Evolutionary conservation across 2,888 invertebrate species (phyloP), one percentile per base, ranked within the genome.

Genomic region (Zhuqinia jingwanae): DNA sequence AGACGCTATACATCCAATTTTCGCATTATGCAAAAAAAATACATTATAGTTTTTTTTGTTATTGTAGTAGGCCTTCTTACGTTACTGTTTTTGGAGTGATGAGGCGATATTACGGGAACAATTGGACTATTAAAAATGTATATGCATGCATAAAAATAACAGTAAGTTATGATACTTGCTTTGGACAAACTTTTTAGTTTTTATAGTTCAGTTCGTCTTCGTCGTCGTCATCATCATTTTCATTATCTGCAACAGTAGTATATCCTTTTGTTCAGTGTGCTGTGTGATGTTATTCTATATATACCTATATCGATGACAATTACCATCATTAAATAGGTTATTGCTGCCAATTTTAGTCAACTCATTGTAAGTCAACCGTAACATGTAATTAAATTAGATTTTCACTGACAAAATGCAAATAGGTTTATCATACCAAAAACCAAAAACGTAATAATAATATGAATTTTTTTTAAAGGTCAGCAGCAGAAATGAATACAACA

Each of bases 331-430:
- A 5, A 17, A 53, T 17, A 8, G 53, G 53, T 17, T 17, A 3
- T 17, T 53, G 53, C 20, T 15, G 53, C 53, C 53, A n/a, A 53
- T 53, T 53, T 53, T 53, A 53, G 53, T 36, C 36, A 36, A 36
- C 8, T n/a, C n/a, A n/a, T n/a, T n/a, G n/a, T n/a, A n/a, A n/a
- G n/a, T n/a, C 47, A 47, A 47, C 53, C 53, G 53, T 53, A n/a
- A 3, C 53, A 53, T 5, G 17, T 17, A 53, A 63, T 63, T 63
- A 30, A 63, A 63, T 36, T 63, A 17, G 30, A 60, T 63, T 63
- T 63, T 63, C 36, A 60, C 25, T 60, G 60, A 60, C 5, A 60
- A 6, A 20, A 36, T 36, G 58, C 17, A 53, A 17, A 53, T 53
- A 53, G 53, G 53, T 13, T 15, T 15, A 50, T 50, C 15, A 20